phyloP scores from a whole-genome alignment of 2,888 invertebrate genomes.

The Cheiracanthium punctorium region DNA sequence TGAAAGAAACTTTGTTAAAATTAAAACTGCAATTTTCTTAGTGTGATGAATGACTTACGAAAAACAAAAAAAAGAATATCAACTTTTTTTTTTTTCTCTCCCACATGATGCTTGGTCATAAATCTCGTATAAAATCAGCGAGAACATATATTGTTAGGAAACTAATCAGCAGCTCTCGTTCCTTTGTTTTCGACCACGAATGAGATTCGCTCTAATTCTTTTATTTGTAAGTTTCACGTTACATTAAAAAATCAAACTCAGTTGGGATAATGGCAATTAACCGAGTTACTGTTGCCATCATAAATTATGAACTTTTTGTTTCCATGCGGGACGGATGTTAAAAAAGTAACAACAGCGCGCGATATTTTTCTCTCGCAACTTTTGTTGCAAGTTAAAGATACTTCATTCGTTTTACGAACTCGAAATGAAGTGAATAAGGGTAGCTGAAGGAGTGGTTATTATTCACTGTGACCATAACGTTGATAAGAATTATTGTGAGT shows the following conservation, averaged over 20 bases:
- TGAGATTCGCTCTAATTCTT: not conserved
- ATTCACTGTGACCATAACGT: not conserved
- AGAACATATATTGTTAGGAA: not conserved
- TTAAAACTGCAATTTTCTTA: too few relatives aligned
- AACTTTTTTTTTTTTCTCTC: not conserved
- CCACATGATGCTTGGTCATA: not conserved
- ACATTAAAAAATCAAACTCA: not conserved
- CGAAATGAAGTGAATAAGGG: not conserved
- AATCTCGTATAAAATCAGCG: not conserved
- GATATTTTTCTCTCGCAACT: not conserved
- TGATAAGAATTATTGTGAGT: not conserved
- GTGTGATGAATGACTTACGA: not conserved
- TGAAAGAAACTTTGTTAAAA: not conserved
- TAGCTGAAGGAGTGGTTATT: not conserved
- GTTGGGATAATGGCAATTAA: slow-evolving; percentile 4
- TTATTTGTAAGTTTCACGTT: not conserved
- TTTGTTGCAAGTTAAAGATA: not conserved
- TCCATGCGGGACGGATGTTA: not conserved
- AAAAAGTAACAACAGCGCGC: not conserved
- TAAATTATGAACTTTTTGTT: slow-evolving; percentile 12
- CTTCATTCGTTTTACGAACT: not conserved
- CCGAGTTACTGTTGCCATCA: slow-evolving; percentile 10
- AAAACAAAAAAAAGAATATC: too few relatives aligned
- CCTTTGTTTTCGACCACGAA: not conserved
- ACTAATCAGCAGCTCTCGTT: not conserved